A percentile compares a stretch with the other conserved stretches of the same genome.
Conservation (phyloP, 1,140 invertebrate genomes). For the Popillia japonica region DNA sequence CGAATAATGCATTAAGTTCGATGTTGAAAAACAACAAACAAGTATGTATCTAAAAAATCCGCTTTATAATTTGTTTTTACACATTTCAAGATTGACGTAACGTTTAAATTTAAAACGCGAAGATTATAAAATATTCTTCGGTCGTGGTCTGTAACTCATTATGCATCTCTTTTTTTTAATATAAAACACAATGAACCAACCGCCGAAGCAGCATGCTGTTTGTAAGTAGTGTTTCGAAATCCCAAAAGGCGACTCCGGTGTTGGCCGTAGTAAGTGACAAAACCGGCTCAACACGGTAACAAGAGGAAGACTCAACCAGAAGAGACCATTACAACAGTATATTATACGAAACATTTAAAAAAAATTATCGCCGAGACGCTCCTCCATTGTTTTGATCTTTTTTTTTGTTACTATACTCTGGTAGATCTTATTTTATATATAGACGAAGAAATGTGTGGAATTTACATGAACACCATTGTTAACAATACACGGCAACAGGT, state of each 20-base stretch:
- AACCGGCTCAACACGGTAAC: conserved; percentile 25
- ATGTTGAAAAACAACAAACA: no score
- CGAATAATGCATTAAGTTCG: no score
- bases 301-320: background rate
- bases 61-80: no score
- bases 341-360: background rate
- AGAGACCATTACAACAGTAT: background rate
- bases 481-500: background rate
- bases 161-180: background rate
- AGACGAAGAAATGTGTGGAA: background rate
- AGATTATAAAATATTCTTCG: background rate
- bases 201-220: background rate
- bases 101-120: background rate
- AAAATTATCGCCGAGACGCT: background rate
- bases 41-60: no score
- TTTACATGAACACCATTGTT: background rate
- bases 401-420: background rate
- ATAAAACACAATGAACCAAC: background rate
- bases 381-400: background rate
- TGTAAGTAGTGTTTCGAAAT: background rate
- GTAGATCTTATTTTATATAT: background rate
- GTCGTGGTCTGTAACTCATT: background rate
- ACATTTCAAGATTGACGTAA: background rate
- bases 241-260: conserved; percentile 1
- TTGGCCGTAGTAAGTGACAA: conserved; percentile 1